Conservation (phyloP, 2,113 vertebrate species). For the Scalopus aquaticus region DNA sequence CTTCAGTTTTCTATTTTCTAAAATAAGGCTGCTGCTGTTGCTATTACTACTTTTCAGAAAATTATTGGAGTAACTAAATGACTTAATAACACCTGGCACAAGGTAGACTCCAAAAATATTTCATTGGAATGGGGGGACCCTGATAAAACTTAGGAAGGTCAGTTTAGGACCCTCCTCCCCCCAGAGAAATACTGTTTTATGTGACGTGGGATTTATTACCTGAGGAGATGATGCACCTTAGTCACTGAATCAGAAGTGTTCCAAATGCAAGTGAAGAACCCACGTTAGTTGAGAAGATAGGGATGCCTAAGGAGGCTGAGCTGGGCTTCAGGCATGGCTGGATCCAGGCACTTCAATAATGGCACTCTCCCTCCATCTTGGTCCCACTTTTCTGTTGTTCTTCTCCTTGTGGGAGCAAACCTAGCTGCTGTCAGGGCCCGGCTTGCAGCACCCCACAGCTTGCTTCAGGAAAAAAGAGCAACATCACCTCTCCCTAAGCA, state of each 20-base stretch:
- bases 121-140: not conserved
- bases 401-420: not conserved
- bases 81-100: not conserved
- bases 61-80: not conserved
- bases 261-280: not conserved
- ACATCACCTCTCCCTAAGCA: not conserved
- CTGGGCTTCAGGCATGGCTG: not conserved
- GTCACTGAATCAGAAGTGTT: not conserved
- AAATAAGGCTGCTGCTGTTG: not conserved
- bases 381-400: not conserved
- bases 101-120: not conserved
- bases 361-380: fast-evolving
- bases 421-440: not conserved
- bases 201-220: not conserved
- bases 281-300: not conserved
- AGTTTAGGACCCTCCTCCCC: not conserved
- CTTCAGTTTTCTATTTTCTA: not conserved
- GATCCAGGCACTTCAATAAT: not conserved
- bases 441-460: not conserved
- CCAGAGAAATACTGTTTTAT: not conserved
- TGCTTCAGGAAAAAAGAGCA: constrained; percentile 8
- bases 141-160: not conserved
- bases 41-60: not conserved
- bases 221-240: not conserved
- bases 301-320: not conserved